These are phyloP conservation scores for Tylochromis polylepis DNA, from an alignment of 2,113 vertebrate genomes.

Conservation along the genomic window DNA sequence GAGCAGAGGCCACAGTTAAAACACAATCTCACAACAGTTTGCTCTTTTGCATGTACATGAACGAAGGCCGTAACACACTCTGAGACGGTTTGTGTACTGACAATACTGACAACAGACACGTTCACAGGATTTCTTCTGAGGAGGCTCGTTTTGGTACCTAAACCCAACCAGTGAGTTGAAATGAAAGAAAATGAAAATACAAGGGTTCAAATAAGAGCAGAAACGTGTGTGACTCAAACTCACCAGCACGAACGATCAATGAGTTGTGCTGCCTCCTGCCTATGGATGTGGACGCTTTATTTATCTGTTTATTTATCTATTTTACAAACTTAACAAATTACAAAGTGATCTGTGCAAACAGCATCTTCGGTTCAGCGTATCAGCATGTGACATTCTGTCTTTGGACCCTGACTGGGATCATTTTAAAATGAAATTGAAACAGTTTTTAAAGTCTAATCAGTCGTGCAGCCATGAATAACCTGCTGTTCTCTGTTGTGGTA, in stretches of 20 bases:
- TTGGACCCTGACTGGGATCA: not conserved
- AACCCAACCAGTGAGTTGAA: accelerated
- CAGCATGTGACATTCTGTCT: no score
- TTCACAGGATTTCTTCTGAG: not conserved
- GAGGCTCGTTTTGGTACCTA: not conserved
- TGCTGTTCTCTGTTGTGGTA: not conserved
- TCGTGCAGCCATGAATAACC: not conserved
- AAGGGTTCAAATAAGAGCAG: not conserved
- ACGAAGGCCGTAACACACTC: accelerated
- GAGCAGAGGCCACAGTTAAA: accelerated
- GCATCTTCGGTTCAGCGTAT: no score
- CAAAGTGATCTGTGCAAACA: no score
- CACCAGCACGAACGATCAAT: not conserved
- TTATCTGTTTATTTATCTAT: not conserved
- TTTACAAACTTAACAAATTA: not conserved
- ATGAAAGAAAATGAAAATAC: not conserved
- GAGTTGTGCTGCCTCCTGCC: not conserved
- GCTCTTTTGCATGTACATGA: not conserved
- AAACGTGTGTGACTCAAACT: not conserved
- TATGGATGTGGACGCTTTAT: not conserved
- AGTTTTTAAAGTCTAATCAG: not conserved
- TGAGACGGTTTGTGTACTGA: not conserved
- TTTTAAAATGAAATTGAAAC: not conserved
- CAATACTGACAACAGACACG: not conserved
- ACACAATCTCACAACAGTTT: not conserved